These are phyloP conservation scores for Poecile atricapillus DNA, from an alignment of 2,113 vertebrate species.

Conservation along the genomic window DNA sequence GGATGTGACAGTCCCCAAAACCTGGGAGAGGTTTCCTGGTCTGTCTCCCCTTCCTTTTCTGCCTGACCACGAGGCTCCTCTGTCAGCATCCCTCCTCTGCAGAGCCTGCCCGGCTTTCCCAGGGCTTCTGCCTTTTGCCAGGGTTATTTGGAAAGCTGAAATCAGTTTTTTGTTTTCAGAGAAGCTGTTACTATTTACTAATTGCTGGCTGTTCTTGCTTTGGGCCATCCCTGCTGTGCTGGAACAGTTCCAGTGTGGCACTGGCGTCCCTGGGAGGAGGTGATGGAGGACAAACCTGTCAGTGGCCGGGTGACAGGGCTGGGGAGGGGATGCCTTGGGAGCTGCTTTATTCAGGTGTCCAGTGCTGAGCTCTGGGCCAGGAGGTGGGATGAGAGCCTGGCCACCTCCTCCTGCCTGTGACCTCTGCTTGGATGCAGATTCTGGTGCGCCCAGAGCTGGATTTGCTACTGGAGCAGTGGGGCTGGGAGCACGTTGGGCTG, in stretches of 20 bases:
- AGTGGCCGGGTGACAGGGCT: background rate
- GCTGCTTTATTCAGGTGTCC: background rate
- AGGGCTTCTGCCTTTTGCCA: background rate
- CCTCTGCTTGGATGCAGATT: background rate
- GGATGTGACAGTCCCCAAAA: background rate
- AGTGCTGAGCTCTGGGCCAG: background rate
- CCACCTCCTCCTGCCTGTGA: background rate
- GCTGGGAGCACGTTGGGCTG: background rate
- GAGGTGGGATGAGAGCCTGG: background rate
- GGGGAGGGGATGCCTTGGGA: background rate
- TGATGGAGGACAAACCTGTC: background rate
- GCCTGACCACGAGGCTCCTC: background rate
- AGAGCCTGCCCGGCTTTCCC: background rate
- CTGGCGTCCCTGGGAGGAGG: background rate
- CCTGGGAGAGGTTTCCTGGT: background rate
- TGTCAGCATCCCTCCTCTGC: background rate
- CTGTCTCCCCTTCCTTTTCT: background rate
- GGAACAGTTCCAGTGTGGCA: background rate
- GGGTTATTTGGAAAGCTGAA: background rate
- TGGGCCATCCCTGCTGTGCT: background rate
- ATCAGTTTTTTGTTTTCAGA: background rate
- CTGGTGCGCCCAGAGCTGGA: background rate
- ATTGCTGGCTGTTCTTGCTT: background rate
- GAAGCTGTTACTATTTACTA: background rate
- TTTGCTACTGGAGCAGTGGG: background rate